phyloP scores from a whole-genome alignment of 2,113 vertebrate genomes.

The Eleginops maclovinus region DNA sequence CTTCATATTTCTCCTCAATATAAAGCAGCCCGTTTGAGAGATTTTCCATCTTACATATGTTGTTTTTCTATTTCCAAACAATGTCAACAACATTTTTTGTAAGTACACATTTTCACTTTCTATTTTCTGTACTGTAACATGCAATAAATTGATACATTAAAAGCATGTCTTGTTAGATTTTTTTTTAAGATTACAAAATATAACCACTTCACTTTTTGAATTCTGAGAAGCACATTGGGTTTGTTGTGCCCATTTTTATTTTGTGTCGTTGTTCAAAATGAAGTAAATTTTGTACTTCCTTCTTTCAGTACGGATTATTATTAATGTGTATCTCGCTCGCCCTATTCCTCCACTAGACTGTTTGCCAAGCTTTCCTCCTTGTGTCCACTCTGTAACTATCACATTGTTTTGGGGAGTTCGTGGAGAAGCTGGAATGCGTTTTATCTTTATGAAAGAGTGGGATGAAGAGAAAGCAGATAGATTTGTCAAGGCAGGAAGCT shows the following conservation, averaged over 20 bases:
- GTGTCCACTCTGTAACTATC: not conserved
- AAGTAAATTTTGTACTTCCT: slow-evolving; percentile 59
- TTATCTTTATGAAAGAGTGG: not conserved
- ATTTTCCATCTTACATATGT: slow-evolving; percentile 51
- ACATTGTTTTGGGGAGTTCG: not conserved
- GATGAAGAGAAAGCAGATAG: not conserved
- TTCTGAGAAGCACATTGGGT: slow-evolving; percentile 25
- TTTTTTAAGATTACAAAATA: not conserved
- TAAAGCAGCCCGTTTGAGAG: slow-evolving; percentile 23
- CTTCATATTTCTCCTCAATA: slow-evolving; percentile 40
- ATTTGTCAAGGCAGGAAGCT: slow-evolving; percentile 62
- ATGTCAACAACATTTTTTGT: slow-evolving; percentile 74
- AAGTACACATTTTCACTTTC: slow-evolving; percentile 85
- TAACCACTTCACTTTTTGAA: slow-evolving; percentile 50
- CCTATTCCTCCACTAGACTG: not conserved
- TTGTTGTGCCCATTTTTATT: slow-evolving; percentile 3
- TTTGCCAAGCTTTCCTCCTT: not conserved
- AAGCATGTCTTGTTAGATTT: slow-evolving; percentile 36
- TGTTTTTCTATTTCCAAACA: slow-evolving; percentile 79
- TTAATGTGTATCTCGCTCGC: not conserved
- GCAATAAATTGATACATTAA: slow-evolving; percentile 92
- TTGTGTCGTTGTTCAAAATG: slow-evolving; percentile 9
- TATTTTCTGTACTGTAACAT: slow-evolving; percentile 93
- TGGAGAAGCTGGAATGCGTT: not conserved
- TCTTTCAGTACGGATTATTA: slow-evolving; percentile 31